phyloP scores from a whole-genome alignment of 2,888 invertebrate genomes.

The Agrochola lota region DNA sequence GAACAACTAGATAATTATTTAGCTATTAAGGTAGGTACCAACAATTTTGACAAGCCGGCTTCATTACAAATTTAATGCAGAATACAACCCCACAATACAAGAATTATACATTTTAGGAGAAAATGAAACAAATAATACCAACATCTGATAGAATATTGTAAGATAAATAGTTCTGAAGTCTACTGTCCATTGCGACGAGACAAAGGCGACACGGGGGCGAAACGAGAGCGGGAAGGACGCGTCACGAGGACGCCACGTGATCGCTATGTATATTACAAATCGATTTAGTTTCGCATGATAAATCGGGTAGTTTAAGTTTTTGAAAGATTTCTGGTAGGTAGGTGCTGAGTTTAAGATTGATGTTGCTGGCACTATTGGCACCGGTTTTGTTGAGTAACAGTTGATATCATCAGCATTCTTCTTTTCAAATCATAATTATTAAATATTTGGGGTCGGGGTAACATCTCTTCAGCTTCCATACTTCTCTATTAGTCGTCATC shows the following conservation, averaged over 20 bases:
- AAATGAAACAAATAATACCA: neutral
- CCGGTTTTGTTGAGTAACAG: neutral
- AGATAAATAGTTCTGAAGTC: slow-evolving; percentile 25
- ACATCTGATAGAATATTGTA: slow-evolving; percentile 3
- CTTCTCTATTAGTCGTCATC: no score
- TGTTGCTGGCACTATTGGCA: slow-evolving; percentile 2
- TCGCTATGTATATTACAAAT: slow-evolving; percentile 23
- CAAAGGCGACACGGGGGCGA: slow-evolving; percentile 6
- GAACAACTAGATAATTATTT: no score
- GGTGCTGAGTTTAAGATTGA: slow-evolving; percentile 9
- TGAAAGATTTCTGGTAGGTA: slow-evolving; percentile 3
- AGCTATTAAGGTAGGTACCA: no score
- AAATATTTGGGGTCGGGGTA: neutral
- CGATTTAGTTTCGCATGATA: slow-evolving; percentile 36
- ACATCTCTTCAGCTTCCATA: no score
- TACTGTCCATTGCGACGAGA: slow-evolving; percentile 5
- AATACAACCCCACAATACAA: neutral
- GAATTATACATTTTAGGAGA: neutral
- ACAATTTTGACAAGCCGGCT: no score
- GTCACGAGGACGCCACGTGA: neutral
- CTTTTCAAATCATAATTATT: no score
- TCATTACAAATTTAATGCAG: neutral
- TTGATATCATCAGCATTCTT: neutral
- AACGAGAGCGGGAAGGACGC: neutral
- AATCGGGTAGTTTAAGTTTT: slow-evolving; percentile 8